phyloP scores from a whole-genome alignment of 2,888 invertebrate species.

The Aricia artaxerxes region DNA sequence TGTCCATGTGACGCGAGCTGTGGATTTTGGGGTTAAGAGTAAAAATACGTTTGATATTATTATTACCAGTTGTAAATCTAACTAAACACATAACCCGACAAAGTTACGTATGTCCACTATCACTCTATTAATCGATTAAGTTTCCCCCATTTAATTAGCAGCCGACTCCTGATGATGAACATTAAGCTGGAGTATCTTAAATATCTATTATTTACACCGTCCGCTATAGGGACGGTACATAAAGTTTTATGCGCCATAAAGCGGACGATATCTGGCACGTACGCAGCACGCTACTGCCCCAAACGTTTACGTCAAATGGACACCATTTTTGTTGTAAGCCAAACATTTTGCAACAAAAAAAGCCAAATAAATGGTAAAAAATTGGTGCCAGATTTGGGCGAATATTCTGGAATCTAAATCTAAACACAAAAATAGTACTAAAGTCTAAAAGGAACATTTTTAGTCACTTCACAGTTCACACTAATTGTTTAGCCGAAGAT shows the following conservation, averaged over 20 bases:
- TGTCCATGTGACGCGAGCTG: not conserved
- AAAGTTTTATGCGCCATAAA: slow-evolving; percentile 45
- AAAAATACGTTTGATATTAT: too few species aligned
- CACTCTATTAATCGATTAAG: too few species aligned
- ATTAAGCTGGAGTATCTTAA: slow-evolving; percentile 23
- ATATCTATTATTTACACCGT: slow-evolving; percentile 26
- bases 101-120: too few species aligned
- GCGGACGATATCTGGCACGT: slow-evolving; percentile 39
- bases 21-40: not conserved
- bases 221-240: slow-evolving; percentile 37
- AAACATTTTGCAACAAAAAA: not conserved
- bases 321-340: not conserved
- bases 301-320: slow-evolving; percentile 2
- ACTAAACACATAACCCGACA: too few species aligned
- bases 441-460: too few species aligned
- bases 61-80: too few species aligned
- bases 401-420: too few species aligned
- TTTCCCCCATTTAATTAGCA: too few species aligned
- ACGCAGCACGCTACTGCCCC: slow-evolving; percentile 21
- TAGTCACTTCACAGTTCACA: too few species aligned
- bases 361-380: not conserved
- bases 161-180: not conserved
- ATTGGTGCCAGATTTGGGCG: not conserved
- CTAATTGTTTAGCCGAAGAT: too few species aligned
- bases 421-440: too few species aligned